These are phyloP conservation scores for Mus caroli DNA, from an alignment of 2,797 vertebrate genomes.

Conservation along the genomic window DNA sequence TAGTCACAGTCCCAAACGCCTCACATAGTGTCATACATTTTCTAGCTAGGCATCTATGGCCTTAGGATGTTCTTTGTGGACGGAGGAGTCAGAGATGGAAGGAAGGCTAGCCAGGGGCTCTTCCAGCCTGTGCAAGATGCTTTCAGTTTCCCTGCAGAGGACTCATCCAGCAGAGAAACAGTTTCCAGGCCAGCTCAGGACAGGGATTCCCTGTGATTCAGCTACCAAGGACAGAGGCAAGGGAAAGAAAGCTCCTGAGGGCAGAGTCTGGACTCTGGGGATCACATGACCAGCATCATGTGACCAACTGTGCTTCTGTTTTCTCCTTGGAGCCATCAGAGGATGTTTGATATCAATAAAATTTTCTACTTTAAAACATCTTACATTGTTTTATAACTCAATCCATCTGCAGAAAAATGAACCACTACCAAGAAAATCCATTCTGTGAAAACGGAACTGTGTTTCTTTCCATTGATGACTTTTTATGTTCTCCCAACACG, in stretches of 20 bases:
- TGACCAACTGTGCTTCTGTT: neutral
- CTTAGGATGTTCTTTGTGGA: neutral
- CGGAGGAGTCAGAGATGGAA: neutral
- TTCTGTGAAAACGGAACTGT: neutral
- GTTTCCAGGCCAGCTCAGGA: neutral
- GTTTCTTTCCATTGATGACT: constrained; percentile 6
- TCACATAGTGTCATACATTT: neutral
- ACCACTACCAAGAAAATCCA: neutral
- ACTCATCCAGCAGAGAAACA: neutral
- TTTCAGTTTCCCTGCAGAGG: neutral
- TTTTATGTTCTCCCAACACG: neutral
- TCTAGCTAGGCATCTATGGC: neutral
- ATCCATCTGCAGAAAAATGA: neutral
- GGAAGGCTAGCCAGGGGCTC: rapidly evolving
- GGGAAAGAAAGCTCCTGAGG: neutral
- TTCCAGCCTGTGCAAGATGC: neutral
- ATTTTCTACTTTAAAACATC: constrained; percentile 38
- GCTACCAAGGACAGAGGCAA: constrained; percentile 14
- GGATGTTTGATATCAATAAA: neutral
- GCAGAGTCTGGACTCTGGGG: neutral
- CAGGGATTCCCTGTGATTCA: neutral
- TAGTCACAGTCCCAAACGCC: neutral
- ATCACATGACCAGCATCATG: neutral
- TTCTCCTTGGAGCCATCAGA: neutral
- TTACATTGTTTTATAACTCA: constrained; percentile 21